Conservation (phyloP, 1,140 invertebrate species). For the Chrysoperla carnea region DNA sequence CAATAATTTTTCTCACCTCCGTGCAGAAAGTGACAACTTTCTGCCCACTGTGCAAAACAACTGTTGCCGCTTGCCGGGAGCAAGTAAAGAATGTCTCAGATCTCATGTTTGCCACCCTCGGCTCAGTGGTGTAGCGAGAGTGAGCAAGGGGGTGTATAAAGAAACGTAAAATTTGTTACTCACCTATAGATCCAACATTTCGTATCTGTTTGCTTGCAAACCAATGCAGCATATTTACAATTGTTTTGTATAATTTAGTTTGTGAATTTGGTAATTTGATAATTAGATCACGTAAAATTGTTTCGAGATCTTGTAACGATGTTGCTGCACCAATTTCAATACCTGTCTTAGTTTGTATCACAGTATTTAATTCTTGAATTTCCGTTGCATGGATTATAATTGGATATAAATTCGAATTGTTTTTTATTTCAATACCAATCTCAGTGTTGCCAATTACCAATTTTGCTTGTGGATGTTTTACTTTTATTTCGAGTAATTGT, state of each 20-base stretch:
- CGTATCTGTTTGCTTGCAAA: conserved; percentile 91
- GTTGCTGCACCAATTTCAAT: conserved; percentile 65
- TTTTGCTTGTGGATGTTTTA: conserved; percentile 53
- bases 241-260: conserved; percentile 53
- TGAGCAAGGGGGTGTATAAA: too few relatives aligned
- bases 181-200: conserved; percentile 63
- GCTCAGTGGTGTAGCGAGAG: too few relatives aligned
- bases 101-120: too few relatives aligned
- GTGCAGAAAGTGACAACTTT: too few relatives aligned
- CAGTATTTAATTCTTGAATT: conserved; percentile 46
- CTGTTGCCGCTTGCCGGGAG: too few relatives aligned
- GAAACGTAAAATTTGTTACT: conserved; percentile 34
- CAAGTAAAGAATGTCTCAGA: too few relatives aligned
- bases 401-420: conserved; percentile 69
- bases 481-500: conserved; percentile 60
- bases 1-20: too few relatives aligned
- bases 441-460: conserved; percentile 96
- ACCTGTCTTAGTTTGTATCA: conserved; percentile 31
- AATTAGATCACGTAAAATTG: conserved; percentile 37
- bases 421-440: conserved; percentile 84
- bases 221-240: conserved; percentile 77
- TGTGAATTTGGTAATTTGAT: conserved; percentile 31
- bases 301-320: conserved; percentile 56
- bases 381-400: conserved; percentile 59
- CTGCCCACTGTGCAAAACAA: too few relatives aligned